Conservation (phyloP, 2,888 invertebrate genomes). For the Cephus spinipes region DNA sequence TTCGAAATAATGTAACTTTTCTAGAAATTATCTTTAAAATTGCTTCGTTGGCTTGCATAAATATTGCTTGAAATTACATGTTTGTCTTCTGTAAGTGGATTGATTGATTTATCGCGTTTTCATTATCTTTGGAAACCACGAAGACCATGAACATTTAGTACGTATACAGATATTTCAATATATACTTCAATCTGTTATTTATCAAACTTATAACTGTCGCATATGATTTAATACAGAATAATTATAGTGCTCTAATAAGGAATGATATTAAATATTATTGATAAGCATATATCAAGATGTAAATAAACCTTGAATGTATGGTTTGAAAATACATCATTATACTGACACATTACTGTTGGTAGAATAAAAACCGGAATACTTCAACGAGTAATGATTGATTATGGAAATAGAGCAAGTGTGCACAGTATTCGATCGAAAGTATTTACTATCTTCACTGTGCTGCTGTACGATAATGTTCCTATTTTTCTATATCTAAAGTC, state of each 20-base stretch:
- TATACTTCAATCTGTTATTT: not conserved
- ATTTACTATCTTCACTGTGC: not conserved
- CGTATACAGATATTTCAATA: not conserved
- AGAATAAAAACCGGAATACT: not conserved
- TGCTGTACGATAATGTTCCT: not conserved
- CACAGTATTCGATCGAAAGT: not conserved
- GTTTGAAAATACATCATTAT: not conserved
- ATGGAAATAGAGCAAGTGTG: not conserved
- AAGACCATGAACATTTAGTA: not conserved
- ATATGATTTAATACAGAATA: not conserved
- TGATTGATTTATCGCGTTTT: not conserved
- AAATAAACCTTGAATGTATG: not conserved
- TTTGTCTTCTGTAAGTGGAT: not conserved
- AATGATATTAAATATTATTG: not conserved
- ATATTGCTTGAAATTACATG: not conserved
- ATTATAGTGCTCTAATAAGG: not conserved
- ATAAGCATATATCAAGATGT: not conserved
- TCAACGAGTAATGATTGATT: not conserved
- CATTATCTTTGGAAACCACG: not conserved
- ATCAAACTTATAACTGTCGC: not conserved
- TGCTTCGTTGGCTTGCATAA: not conserved
- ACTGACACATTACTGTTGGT: not conserved
- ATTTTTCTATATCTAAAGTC: not conserved
- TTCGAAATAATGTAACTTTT: not conserved
- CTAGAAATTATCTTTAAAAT: not conserved